phyloP scores from a whole-genome alignment of 92 coral and sea anemone genomes.

The Bergia sp. region DNA sequence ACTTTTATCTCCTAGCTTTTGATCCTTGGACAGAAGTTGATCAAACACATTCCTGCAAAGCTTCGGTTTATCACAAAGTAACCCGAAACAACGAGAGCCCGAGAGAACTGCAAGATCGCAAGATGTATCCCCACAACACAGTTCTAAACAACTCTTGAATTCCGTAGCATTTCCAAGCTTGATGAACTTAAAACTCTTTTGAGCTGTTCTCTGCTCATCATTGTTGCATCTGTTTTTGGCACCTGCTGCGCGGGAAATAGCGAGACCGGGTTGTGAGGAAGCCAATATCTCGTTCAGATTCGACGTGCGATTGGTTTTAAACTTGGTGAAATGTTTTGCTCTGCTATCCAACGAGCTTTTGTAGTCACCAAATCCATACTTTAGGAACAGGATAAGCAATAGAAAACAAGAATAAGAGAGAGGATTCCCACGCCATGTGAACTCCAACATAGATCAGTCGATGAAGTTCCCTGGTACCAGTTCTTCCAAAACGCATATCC shows the following conservation, averaged over 20 bases:
- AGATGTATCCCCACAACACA: conserved; percentile 24
- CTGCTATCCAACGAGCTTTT: neutral
- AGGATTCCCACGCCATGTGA: conserved; percentile 25
- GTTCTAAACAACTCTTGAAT: conserved; percentile 18
- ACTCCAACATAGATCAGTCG: conserved; percentile 48
- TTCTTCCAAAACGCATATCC: conserved; percentile 47
- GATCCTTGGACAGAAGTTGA: conserved; percentile 15
- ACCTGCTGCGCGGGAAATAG: conserved; percentile 26
- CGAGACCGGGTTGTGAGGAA: conserved; percentile 1
- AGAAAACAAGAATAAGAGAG: conserved; percentile 4
- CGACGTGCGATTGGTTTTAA: neutral
- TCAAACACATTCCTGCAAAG: conserved; percentile 22
- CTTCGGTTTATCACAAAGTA: conserved; percentile 18
- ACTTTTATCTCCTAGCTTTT: neutral
- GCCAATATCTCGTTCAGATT: conserved; percentile 4
- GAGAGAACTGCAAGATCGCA: conserved; percentile 34
- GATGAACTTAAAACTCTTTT: conserved; percentile 10
- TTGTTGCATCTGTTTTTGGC: neutral
- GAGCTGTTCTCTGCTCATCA: neutral
- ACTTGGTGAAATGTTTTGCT: neutral
- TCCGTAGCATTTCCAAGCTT: conserved; percentile 34
- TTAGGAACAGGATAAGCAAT: conserved; percentile 12
- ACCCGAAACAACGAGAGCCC: conserved; percentile 25
- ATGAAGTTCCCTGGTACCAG: conserved; percentile 46
- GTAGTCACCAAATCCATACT: conserved; percentile 21